Evolutionary conservation across 2,888 invertebrate genomes (phyloP).

Genomic region (Hypolimnas misippus): DNA sequence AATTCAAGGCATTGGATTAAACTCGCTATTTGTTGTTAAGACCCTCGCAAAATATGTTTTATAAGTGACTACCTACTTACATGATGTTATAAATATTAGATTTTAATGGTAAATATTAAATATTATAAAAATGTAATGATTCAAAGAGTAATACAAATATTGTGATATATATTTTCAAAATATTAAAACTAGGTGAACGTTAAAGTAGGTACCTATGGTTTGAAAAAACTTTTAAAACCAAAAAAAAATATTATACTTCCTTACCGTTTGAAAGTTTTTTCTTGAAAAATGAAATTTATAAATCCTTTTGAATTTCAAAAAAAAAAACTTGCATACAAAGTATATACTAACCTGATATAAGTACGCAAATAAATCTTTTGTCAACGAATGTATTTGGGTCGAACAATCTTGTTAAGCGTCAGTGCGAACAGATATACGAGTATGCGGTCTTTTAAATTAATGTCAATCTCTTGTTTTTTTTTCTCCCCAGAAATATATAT

Average conservation of each 20-base stretch:
- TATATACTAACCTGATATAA: not conserved
- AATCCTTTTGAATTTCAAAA: no score
- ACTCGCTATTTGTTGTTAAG: conserved; percentile 31
- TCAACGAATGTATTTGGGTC: conserved; percentile 36
- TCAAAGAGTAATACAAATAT: no score
- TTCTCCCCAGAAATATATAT: conserved; percentile 30
- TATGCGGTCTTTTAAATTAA: conserved; percentile 33
- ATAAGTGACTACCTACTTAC: not conserved
- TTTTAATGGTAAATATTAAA: not conserved
- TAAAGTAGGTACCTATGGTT: no score
- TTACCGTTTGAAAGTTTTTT: no score
- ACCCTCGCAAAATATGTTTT: conserved; percentile 13
- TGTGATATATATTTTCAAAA: no score
- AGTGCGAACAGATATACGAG: conserved; percentile 33
- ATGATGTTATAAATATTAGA: not conserved
- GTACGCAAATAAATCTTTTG: conserved; percentile 20
- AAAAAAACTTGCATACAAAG: no score
- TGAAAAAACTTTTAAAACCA: no score
- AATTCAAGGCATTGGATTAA: conserved; percentile 35
- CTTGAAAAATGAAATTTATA: no score
- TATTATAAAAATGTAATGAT: no score
- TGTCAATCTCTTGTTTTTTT: conserved; percentile 27
- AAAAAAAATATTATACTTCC: no score
- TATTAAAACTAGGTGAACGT: no score
- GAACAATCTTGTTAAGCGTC: conserved; percentile 33